Conservation (phyloP, 2,888 invertebrate genomes). For the Onthophagus sagittarius region DNA sequence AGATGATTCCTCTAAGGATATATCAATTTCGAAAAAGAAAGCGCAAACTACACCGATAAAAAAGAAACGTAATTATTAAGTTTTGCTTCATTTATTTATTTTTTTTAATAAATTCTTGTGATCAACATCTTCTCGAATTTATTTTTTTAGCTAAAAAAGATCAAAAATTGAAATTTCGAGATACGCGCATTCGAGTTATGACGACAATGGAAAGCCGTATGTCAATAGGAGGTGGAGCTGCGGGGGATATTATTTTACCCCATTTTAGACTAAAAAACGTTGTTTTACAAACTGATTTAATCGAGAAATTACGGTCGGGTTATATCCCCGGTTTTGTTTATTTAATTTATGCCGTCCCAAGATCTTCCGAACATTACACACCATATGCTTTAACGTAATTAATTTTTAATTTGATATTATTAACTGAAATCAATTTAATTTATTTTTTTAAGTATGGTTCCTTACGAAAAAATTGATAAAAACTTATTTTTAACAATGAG, state of each 20-base stretch:
- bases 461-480: constrained; percentile 65
- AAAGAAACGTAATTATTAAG: too few relatives aligned
- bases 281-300: constrained; percentile 49
- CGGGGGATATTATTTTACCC: constrained; percentile 32
- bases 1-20: too few relatives aligned
- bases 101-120: not conserved
- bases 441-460: constrained; percentile 46
- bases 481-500: constrained; percentile 79
- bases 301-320: constrained; percentile 53
- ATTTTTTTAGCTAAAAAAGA: not conserved
- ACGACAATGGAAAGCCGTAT: too few relatives aligned
- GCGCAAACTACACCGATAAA: too few relatives aligned
- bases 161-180: not conserved
- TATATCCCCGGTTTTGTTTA: constrained; percentile 69
- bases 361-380: constrained; percentile 67
- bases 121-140: not conserved
- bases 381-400: constrained; percentile 71
- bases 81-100: not conserved
- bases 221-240: not conserved
- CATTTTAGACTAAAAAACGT: constrained; percentile 39
- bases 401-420: not conserved
- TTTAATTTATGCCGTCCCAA: constrained; percentile 70
- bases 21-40: too few relatives aligned
- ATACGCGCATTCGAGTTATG: not conserved
- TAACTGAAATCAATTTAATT: too few relatives aligned